These are phyloP conservation scores for Cettia cetti DNA, from an alignment of 2,113 vertebrate genomes.

Conservation along the genomic window DNA sequence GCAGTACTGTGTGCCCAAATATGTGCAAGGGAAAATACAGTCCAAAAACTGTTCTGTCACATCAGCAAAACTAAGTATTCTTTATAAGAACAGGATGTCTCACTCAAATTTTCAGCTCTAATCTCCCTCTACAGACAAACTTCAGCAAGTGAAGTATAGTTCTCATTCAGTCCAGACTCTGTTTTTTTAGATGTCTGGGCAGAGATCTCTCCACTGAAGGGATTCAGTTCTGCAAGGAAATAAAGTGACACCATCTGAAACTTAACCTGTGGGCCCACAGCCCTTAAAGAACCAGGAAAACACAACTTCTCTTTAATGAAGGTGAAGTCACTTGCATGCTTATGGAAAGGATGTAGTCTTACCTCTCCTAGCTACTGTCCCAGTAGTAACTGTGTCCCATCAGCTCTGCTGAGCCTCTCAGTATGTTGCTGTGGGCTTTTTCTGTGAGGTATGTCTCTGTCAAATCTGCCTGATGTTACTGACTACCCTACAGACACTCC, in stretches of 20 bases:
- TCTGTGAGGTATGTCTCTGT: neutral
- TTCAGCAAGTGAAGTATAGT: neutral
- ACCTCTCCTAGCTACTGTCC: neutral
- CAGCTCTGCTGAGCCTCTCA: neutral
- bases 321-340: neutral
- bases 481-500: neutral
- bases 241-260: neutral
- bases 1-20: neutral
- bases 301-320: neutral
- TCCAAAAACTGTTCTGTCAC: neutral
- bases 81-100: neutral
- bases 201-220: neutral
- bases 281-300: neutral
- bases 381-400: neutral
- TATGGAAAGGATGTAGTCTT: neutral
- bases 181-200: neutral
- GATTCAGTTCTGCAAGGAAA: neutral
- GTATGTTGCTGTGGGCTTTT: neutral
- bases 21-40: neutral
- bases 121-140: constrained; percentile 49
- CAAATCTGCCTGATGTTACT: neutral
- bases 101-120: neutral
- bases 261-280: neutral
- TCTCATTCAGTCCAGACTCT: neutral
- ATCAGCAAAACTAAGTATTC: neutral